Percentiles rank a stretch among this genome's conserved stretches.
Evolutionary conservation across 2,888 invertebrate species (phyloP).

Genomic region (Pyrochroa serraticornis): DNA sequence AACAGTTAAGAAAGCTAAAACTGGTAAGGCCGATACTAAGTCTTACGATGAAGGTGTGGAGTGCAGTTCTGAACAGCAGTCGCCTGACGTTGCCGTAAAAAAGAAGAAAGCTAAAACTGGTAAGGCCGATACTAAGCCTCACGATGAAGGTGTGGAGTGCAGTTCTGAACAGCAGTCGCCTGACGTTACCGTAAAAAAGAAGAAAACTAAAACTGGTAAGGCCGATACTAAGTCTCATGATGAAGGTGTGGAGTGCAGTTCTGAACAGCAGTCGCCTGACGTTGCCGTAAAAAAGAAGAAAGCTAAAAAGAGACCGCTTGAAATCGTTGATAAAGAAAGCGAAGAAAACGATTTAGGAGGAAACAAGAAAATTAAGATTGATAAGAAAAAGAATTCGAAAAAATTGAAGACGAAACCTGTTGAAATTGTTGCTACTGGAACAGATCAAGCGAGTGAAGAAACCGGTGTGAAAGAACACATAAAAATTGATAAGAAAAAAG

Average conservation of each 20-base stretch:
- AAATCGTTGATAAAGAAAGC: slow-evolving; percentile 41
- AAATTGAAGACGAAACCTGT: slow-evolving; percentile 8
- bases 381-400: no score
- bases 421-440: slow-evolving; percentile 3
- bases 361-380: slow-evolving; percentile 34
- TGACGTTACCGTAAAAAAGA: no score
- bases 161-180: no score
- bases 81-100: no score
- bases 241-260: slow-evolving; percentile 13
- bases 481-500: background rate
- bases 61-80: no score
- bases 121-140: background rate
- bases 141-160: slow-evolving; percentile 16
- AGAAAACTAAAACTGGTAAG: no score
- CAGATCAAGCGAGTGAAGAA: background rate
- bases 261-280: slow-evolving; percentile 1
- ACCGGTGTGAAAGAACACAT: background rate
- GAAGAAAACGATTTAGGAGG: slow-evolving; percentile 39
- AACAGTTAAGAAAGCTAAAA: no score
- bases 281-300: slow-evolving; percentile 25
- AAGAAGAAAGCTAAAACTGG: no score
- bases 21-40: background rate
- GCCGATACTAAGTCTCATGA: background rate
- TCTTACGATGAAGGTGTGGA: slow-evolving; percentile 15
- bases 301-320: slow-evolving; percentile 45